Evolutionary conservation across 2,888 invertebrate genomes (phyloP), one percentile per base, ranked within the genome.

Genomic region (Campaea margaritaria): DNA sequence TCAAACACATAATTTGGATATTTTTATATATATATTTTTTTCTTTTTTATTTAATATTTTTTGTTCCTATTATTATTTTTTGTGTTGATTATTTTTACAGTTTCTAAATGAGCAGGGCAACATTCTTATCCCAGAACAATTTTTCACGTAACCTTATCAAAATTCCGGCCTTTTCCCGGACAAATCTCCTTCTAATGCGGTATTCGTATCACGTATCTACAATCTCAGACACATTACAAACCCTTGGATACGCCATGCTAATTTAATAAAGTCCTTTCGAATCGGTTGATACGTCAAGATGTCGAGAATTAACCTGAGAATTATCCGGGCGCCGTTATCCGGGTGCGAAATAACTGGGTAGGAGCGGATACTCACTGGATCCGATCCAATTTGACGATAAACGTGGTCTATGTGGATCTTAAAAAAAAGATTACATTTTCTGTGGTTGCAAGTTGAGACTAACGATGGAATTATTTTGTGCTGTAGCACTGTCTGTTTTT

Each of bases 211-310:
- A 76, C 68, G 71, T 68, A 5, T 44, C 41, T 31, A 64, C 71
- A 67, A 69, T 68, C 68, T 58, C 61, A 63, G 63, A 64, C 62
- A 69, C 55, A 57, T 65, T 68, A 69, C 70, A 69, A 56, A 39
- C 56, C 36, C 51, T 53, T 48, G 52, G 21, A 49, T 55, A 59
- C 5, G 21, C 5, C 65, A 68, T 68, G 65, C 50, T 60, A 68
- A 68, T 65, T 54, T 41, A 59, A 57, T 64, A 41, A 47, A 59
- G 64, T 59, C 61, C 63, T 58, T 51, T 59, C 59, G 43, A 57
- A 59, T 55, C 60, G 44, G 55, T 51, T 64, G 64, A 67, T 61
- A 62, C 56, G 67, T 64, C 64, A 69, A 68, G 62, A 60, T 58
- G 62, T 57, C 59, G 60, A 47, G 65, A 64, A 64, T 64, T 59